Evolutionary conservation across 2,797 vertebrate genomes (phyloP), one percentile per base, ranked within the genome.

Genomic region (Neosalanx taihuensis): DNA sequence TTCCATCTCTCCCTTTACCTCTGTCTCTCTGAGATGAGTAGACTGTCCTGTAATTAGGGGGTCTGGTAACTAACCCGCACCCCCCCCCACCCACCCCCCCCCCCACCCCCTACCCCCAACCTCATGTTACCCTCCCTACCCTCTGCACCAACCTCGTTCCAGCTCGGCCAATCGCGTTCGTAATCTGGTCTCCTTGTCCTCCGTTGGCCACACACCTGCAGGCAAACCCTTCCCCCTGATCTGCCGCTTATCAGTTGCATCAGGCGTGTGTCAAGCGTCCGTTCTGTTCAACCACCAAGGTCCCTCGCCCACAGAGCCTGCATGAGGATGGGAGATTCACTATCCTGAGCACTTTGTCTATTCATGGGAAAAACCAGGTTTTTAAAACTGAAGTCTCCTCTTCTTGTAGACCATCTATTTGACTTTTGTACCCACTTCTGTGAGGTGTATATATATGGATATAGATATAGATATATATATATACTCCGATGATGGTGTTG

Each of bases 351-450:
- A 37, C 17, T 41, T 63, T 73, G 20, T 35, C 41, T 56, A 15
- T 26, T n/a, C 33, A 33, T 23, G 30, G 31, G 41, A 49, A 7
- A 7, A 57, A 17, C 13, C 31, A 18, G 37, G 18, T 53, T 18
- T 5, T 56, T 49, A 67, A 67, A 74, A 76, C 77, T 70, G 74
- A 78, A 81, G 77, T 78, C 62, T 73, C 77, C 64, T 68, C 77
- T 79, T 84, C 75, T 76, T 79, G 72, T 81, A 75, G 51, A 15
- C 75, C 71, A 75, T 71, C 63, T 59, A 26, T 59, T 64, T 51
- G 46, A 57, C 74, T 73, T 82, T 77, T 77, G 79, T 76, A 75
- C 75, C 63, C 59, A 53, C 66, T 41, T 26, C 2, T 61, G 57
- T 69, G 30, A 33, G 18, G 56, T 67, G 26, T 57, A 62, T 51